Evolutionary conservation across 2,113 vertebrate genomes (phyloP).

Genomic region (Micromys minutus): DNA sequence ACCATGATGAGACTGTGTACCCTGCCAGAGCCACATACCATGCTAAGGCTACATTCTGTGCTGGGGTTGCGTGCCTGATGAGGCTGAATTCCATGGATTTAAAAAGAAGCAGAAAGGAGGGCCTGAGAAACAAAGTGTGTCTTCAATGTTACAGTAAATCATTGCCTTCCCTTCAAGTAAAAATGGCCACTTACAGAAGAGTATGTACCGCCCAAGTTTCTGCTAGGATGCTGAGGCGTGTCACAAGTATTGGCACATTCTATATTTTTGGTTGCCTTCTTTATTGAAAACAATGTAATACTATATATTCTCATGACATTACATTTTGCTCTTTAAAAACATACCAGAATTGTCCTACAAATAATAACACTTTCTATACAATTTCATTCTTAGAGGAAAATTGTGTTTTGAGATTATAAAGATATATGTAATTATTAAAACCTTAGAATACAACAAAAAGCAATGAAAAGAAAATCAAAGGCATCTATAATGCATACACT

Average conservation of each 20-base stretch:
- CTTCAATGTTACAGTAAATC: too few species aligned
- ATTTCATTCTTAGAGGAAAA: conserved; percentile 31
- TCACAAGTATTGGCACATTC: background rate
- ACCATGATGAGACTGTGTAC: background rate
- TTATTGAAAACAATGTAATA: background rate
- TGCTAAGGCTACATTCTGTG: background rate
- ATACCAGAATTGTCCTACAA: background rate
- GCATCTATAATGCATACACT: background rate
- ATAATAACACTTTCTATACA: background rate
- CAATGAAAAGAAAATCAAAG: conserved; percentile 43
- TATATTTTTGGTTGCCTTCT: background rate
- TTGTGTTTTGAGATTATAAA: conserved; percentile 12
- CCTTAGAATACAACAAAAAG: conserved; percentile 40
- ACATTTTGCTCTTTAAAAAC: background rate
- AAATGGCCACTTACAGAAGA: background rate
- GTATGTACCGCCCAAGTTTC: background rate
- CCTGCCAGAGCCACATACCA: background rate
- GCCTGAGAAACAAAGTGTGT: background rate
- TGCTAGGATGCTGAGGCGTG: background rate
- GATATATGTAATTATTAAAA: conserved; percentile 25
- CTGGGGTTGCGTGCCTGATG: too few species aligned
- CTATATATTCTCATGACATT: background rate
- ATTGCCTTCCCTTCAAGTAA: background rate
- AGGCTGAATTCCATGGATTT: too few species aligned
- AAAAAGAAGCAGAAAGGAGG: background rate